Evolutionary conservation across 2,797 vertebrate genomes (phyloP), one percentile per base, ranked within the genome.

Genomic region (Sphaeramia orbicularis): DNA sequence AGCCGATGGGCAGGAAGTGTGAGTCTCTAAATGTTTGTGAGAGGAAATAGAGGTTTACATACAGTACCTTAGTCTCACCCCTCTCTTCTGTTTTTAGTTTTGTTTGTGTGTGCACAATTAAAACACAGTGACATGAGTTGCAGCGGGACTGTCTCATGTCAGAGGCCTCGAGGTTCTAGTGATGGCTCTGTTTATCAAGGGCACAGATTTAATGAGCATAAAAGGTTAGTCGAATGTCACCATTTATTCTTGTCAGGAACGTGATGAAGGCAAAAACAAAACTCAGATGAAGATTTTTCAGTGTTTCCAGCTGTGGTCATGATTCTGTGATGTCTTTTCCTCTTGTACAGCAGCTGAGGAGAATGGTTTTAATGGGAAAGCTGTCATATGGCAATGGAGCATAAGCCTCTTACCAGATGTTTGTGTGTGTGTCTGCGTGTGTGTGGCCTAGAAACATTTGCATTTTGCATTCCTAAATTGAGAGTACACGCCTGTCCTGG

Each of bases 371-470:
- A 78, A 88, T 82, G 79, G 65, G 71, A 71, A 82, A 76, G 65
- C 78, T 81, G 78, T 77, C 63, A 51, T 59, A 57, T 44, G 35
- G 65, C 67, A 71, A 70, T 86, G 76, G 69, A 84, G 69, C 47
- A 1, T 85, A 87, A 87, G 76, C 90, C 77, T 79, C 81, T 90
- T 81, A 85, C 57, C 80, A 84, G 80, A 69, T 86, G 73, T 80
- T 35, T 59, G 53, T 63, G 35, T 62, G 24, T 58, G 41, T 43
- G 55, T 70, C 40, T 47, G 51, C 52, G 56, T 58, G n/a, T 78
- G 50, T 64, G 36, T 58, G 67, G 55, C 62, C 45, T 50, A 70
- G 47, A 81, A 67, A 80, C 50, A 76, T 76, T 83, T 74, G 53
- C 35, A 71, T 76, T 80, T 68, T 60, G 48, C 11, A 56, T 57